These are phyloP conservation scores for Tupiocoris notatus DNA, from an alignment of 2,888 invertebrate species.

Conservation along the genomic window DNA sequence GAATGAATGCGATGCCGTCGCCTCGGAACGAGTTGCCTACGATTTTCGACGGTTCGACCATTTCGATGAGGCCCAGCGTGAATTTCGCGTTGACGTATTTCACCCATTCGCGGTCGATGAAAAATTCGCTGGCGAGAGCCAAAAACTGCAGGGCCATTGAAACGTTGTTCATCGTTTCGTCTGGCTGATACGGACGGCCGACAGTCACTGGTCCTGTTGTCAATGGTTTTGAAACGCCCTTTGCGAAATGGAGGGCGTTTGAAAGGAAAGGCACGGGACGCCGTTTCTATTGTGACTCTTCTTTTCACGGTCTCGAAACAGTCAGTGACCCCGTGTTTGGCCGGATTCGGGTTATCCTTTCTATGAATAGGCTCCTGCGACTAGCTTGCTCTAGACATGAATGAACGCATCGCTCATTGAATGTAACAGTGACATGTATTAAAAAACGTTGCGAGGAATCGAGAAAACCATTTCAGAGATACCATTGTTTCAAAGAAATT, in stretches of 20 bases:
- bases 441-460: no score
- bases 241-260: not conserved
- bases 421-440: no score
- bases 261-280: not conserved
- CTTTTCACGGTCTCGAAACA: not conserved
- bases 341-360: not conserved
- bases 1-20: constrained; percentile 13
- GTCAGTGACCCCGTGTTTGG: not conserved
- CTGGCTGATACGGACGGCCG: not conserved
- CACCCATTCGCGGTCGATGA: constrained; percentile 30
- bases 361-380: not conserved
- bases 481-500: no score
- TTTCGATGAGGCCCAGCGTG: constrained; percentile 25
- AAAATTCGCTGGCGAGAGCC: not conserved
- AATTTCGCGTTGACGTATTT: constrained; percentile 15
- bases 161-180: not conserved
- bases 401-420: no score
- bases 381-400: no score
- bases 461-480: no score
- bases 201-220: not conserved
- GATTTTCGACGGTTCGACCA: not conserved
- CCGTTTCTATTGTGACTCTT: not conserved
- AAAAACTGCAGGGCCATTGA: not conserved
- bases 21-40: constrained; percentile 10
- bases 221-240: no score